These are phyloP conservation scores for Eudorcas thomsonii DNA, from an alignment of 2,113 vertebrate genomes.

Conservation along the genomic window DNA sequence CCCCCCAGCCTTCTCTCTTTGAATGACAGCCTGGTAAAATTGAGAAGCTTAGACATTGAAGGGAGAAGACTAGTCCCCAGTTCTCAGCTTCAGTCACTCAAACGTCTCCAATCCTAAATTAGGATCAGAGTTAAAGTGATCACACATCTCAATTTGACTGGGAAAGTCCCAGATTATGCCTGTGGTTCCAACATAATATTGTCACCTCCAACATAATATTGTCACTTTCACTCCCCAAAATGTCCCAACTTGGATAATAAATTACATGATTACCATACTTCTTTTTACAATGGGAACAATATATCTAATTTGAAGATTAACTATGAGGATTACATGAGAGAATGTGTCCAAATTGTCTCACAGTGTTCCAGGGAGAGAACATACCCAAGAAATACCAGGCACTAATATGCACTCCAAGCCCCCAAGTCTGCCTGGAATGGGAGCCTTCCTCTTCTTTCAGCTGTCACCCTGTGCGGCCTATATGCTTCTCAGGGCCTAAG, in stretches of 20 bases:
- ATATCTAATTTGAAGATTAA: background rate
- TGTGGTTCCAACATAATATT: background rate
- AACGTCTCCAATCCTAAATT: background rate
- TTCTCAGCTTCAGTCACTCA: background rate
- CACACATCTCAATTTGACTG: background rate
- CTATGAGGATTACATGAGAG: background rate
- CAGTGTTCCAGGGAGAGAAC: background rate
- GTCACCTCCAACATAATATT: background rate
- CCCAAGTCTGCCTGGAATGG: background rate
- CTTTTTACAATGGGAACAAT: background rate
- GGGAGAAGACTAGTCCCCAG: too few relatives aligned
- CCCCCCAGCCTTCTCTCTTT: background rate
- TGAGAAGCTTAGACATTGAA: background rate
- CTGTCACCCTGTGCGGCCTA: background rate
- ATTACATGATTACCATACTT: background rate
- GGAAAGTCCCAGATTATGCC: background rate
- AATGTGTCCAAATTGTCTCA: background rate
- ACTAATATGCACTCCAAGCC: too few relatives aligned
- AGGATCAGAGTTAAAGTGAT: background rate
- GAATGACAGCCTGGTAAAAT: fast-evolving
- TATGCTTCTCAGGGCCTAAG: too few relatives aligned
- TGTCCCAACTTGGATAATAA: background rate
- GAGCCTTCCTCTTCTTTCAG: background rate
- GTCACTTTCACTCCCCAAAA: background rate
- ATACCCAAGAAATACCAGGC: background rate